A percentile compares a stretch with the other conserved stretches of the same genome.
Conservation (phyloP, 2,113 vertebrate genomes). For the Hippopotamus amphibius region DNA sequence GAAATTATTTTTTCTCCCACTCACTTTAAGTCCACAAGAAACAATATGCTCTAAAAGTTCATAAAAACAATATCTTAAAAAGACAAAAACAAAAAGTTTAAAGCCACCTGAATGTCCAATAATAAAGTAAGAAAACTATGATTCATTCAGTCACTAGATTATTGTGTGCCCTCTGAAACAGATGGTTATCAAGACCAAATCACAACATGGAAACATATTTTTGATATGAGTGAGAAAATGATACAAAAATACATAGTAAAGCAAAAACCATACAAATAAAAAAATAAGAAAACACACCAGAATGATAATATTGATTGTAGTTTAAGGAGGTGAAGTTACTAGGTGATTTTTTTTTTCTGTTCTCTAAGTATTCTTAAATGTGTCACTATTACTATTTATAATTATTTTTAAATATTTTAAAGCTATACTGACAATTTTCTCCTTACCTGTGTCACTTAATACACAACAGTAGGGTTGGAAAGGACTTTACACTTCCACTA, state of each 20-base stretch:
- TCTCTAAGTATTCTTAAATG: not conserved
- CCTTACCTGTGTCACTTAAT: not conserved
- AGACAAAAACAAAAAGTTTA: not conserved
- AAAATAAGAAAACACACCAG: not conserved
- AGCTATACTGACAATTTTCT: not conserved
- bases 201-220: not conserved
- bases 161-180: not conserved
- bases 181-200: not conserved
- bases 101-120: not conserved
- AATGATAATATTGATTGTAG: not conserved
- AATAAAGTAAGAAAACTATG: not conserved
- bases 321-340: not conserved
- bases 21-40: slow-evolving; percentile 10
- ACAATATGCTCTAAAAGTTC: not conserved
- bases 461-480: not conserved
- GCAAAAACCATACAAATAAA: not conserved
- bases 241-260: not conserved
- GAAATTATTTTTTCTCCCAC: not conserved
- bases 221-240: not conserved
- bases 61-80: not conserved
- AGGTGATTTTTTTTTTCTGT: not conserved
- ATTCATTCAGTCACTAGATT: not conserved
- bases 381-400: not conserved
- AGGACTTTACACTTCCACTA: not conserved
- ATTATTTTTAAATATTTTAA: not conserved